Evolutionary conservation across 2,113 vertebrate species (phyloP), one percentile per base, ranked within the genome.

Genomic region (Eclectus roratus): DNA sequence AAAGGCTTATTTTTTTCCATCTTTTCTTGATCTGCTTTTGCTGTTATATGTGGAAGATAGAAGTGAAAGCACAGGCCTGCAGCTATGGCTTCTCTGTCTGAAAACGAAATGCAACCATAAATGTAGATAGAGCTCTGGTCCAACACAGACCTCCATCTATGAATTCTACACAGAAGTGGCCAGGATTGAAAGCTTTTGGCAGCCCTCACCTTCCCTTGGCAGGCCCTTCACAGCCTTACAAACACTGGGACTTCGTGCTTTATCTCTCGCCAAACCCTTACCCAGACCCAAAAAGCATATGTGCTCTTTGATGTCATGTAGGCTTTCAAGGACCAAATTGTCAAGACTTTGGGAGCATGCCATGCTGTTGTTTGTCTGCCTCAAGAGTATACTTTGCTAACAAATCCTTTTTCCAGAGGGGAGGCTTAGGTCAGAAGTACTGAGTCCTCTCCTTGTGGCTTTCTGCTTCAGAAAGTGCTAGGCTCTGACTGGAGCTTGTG

Each of bases 271-370:
- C 28, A 46, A 66, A 24, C 6, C 1, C 10, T 74, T 21, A 35
- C 17, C 41, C n/a, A 31, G 60, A 65, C 5, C 17, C 41, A 61
- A 50, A 63, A 11, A 7, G 19, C 8, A 33, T 6, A 21, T 0
- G 0, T 16, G 9, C 17, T 39, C 19, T 68, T 72, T 4, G 14
- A 2, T 1, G 6, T n/a, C 19, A 6, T 8, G 9, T 14, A 56
- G 27, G 12, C 14, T 71, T 17, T 76, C 13, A 17, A 53, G n/a
- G 15, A 58, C 56, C 33, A 35, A 16, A 58, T 58, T 23, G 33
- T 58, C 56, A 24, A 58, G 56, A 58, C 17, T 63, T 58, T 52
- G 13, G 23, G 63, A 52, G 31, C 2, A 13, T 6, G 11, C 41
- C 17, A n/a, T 52, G 5, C 19, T 52, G 9, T 70, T 82, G 5